These are phyloP conservation scores for Nomada fucata DNA, from an alignment of 2,888 invertebrate genomes.

Conservation along the genomic window DNA sequence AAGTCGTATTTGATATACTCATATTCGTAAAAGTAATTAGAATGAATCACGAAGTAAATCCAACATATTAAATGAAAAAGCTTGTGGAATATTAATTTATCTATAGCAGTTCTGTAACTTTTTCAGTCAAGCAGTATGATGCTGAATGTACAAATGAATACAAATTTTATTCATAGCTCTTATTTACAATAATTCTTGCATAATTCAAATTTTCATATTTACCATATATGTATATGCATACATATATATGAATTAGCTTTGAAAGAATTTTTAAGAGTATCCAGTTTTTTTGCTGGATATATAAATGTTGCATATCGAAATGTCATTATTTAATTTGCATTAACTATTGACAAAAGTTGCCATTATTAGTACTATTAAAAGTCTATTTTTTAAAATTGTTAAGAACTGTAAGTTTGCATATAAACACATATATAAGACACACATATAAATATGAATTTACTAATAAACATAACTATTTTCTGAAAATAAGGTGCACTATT, in stretches of 20 bases:
- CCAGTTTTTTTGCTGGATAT: constrained; percentile 24
- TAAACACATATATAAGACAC: no score
- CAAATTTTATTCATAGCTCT: constrained; percentile 29
- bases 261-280: constrained; percentile 19
- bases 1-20: constrained; percentile 20
- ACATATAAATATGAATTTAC: constrained; percentile 3
- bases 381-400: constrained; percentile 42
- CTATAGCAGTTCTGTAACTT: constrained; percentile 29
- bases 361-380: constrained; percentile 24
- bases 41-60: not conserved
- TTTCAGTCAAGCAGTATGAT: constrained; percentile 30
- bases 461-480: constrained; percentile 27
- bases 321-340: constrained; percentile 25
- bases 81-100: constrained; percentile 29
- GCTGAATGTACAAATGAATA: constrained; percentile 21
- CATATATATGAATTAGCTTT: constrained; percentile 3
- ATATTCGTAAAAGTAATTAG: constrained; percentile 12
- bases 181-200: constrained; percentile 20
- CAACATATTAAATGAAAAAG: constrained; percentile 34
- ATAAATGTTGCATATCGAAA: constrained; percentile 6
- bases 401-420: constrained; percentile 14
- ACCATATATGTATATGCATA: constrained; percentile 8
- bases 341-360: constrained; percentile 18
- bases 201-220: constrained; percentile 23
- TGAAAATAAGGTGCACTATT: constrained; percentile 16